phyloP scores from a whole-genome alignment of 1,140 invertebrate species.

The Anoplolepis gracilipes region DNA sequence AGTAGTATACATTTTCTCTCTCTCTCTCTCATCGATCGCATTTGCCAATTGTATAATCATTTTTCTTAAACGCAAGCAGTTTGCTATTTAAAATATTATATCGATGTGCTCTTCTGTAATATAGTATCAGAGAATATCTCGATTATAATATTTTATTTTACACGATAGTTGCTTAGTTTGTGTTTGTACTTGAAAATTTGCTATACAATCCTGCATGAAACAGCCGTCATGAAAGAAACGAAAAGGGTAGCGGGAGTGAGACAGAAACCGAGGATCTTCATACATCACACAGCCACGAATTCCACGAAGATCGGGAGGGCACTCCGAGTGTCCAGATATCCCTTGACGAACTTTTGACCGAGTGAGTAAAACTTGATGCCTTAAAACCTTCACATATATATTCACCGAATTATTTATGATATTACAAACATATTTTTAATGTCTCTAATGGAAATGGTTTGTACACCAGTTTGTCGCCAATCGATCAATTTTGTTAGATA shows the following conservation, averaged over 20 bases:
- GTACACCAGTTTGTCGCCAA: constrained; percentile 46
- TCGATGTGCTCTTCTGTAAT: constrained; percentile 9
- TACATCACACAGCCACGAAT: constrained; percentile 82
- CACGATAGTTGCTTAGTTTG: constrained; percentile 72
- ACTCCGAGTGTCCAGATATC: constrained; percentile 82
- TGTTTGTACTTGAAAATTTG: constrained; percentile 77
- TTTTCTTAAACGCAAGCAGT: constrained; percentile 50
- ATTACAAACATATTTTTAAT: constrained; percentile 44
- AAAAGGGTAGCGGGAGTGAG: constrained; percentile 85
- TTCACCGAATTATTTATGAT: constrained; percentile 17
- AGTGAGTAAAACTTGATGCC: constrained; percentile 86
- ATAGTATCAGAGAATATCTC: constrained; percentile 54
- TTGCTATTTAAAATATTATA: constrained; percentile 35
- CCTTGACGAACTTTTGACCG: constrained; percentile 84
- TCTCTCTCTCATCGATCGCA: background rate
- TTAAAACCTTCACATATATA: constrained; percentile 53
- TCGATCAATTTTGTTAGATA: constrained; percentile 45
- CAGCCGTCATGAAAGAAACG: constrained; percentile 84
- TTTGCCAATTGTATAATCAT: background rate
- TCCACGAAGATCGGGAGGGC: constrained; percentile 82
- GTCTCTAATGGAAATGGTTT: constrained; percentile 67
- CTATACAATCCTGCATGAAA: constrained; percentile 81
- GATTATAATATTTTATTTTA: constrained; percentile 57
- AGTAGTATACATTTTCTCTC: background rate
- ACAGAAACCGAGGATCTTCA: constrained; percentile 85